Base-by-base conservation (phyloP, 2,888 invertebrate genomes). In the Pristionchus japonicus region DNA sequence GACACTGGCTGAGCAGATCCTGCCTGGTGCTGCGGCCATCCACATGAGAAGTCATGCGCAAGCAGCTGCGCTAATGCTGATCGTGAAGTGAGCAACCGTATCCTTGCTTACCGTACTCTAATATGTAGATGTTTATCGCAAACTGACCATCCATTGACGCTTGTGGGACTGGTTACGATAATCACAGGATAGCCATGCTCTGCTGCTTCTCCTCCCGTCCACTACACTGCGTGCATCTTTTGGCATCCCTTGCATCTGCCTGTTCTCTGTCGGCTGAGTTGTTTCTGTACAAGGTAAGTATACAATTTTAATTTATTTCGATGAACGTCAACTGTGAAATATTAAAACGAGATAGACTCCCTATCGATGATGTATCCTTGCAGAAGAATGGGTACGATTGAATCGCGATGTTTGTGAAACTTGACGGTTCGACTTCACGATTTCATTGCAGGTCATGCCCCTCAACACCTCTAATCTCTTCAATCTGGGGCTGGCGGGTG, bases 391-490 rank as follows among this genome's bases (percentile, higher is more conserved):
- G 47, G 47, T 6, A 47, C 13, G 6, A 9, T 47, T 47, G 9
- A 47, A 47, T 47, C 47, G 47, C 47, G 47, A n/a, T n/a, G n/a
- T n/a, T n/a, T n/a, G n/a, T n/a, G n/a, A n/a, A n/a, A n/a, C n/a
- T n/a, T n/a, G n/a, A n/a, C n/a, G n/a, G n/a, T n/a, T n/a, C n/a
- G n/a, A n/a, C n/a, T 20, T 13, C 17, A 52, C 52, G 4, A 40
- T 40, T 80, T n/a, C 57, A 57, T n/a, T 57, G 23, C 57, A 37
- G n/a, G 15, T 49, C n/a, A 47, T 70, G 31, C 86, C 86, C 4
- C 40, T 70, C 86, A 86, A 43, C 37, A 86, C 86, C 9, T 23
- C 86, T 4, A 86, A 86, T 34, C 47, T 86, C 27, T 70, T 86
- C 70, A 47, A 37, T 47, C 34, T 86, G 23, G 47, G 49, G 34